Conservation (phyloP, 2,797 vertebrate genomes). For the Philypnodon macrostomus region DNA sequence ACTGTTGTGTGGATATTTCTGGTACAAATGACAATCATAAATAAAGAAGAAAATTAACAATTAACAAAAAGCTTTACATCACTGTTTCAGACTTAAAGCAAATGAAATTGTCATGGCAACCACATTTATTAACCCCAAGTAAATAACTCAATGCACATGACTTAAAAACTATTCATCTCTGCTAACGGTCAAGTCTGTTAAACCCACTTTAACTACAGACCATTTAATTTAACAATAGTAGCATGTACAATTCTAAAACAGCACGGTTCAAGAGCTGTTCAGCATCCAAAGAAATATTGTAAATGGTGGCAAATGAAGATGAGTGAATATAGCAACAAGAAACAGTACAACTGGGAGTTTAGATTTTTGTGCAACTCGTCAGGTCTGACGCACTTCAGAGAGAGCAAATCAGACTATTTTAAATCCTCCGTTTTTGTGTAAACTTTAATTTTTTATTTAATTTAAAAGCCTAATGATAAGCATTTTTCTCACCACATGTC, state of each 20-base stretch:
- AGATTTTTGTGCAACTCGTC: conserved; percentile 25
- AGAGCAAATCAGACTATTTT: conserved; percentile 16
- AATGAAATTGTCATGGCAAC: conserved; percentile 26
- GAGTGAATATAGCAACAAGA: conserved; percentile 19
- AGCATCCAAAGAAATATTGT: conserved; percentile 40
- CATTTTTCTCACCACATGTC: conserved; percentile 53
- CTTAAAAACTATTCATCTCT: conserved; percentile 30
- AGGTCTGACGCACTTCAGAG: conserved; percentile 17
- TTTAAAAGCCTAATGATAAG: conserved; percentile 25
- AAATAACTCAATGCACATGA: conserved; percentile 28
- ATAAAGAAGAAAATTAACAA: conserved; percentile 30
- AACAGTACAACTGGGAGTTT: conserved; percentile 1
- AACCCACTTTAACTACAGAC: conserved; percentile 37
- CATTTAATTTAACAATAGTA: conserved; percentile 39
- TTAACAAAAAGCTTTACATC: conserved; percentile 33
- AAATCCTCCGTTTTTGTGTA: conserved; percentile 22
- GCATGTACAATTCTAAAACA: conserved; percentile 30
- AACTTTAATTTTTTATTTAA: conserved; percentile 12
- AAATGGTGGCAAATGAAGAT: conserved; percentile 14
- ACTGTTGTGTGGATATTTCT: conserved; percentile 32
- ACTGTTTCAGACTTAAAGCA: conserved; percentile 30
- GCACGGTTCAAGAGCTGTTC: conserved; percentile 34
- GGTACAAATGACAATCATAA: conserved; percentile 34
- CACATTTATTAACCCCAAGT: conserved; percentile 26
- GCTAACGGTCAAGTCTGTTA: conserved; percentile 31